A percentile compares a stretch with the other conserved stretches of the same genome.
phyloP scores from a whole-genome alignment of 2,113 vertebrate species.

The Calyptomena viridis region DNA sequence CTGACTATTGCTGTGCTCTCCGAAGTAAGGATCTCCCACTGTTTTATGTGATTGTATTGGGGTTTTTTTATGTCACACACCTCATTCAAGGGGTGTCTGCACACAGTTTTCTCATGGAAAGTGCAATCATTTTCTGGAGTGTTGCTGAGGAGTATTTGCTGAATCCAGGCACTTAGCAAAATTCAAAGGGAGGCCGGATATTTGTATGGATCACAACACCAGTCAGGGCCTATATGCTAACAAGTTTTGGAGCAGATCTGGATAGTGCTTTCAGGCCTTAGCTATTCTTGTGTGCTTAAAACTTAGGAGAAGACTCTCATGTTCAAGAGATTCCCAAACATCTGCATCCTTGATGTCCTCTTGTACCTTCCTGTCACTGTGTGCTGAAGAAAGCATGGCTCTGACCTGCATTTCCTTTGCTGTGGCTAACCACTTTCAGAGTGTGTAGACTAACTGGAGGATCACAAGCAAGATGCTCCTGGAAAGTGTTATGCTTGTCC shows the following conservation, averaged over 20 bases:
- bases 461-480: not conserved
- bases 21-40: constrained; percentile 23
- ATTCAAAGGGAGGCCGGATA: not conserved
- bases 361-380: not conserved
- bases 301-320: not conserved
- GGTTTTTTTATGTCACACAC: not conserved
- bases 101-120: not conserved
- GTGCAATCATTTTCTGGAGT: not conserved
- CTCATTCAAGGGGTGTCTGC: not conserved
- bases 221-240: not conserved
- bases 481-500: not conserved
- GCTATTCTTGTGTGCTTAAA: not conserved
- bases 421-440: not conserved
- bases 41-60: constrained; percentile 16
- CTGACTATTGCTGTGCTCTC: not conserved
- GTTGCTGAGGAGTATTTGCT: not conserved
- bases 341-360: not conserved
- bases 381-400: not conserved
- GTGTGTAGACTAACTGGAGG: not conserved
- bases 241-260: not conserved
- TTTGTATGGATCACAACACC: not conserved
- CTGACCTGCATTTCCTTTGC: not conserved
- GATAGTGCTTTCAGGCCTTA: not conserved
- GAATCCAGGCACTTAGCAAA: not conserved
- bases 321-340: not conserved